Evolutionary conservation across 1,140 invertebrate species (phyloP).

Genomic region (Leptestheria dahalacensis): DNA sequence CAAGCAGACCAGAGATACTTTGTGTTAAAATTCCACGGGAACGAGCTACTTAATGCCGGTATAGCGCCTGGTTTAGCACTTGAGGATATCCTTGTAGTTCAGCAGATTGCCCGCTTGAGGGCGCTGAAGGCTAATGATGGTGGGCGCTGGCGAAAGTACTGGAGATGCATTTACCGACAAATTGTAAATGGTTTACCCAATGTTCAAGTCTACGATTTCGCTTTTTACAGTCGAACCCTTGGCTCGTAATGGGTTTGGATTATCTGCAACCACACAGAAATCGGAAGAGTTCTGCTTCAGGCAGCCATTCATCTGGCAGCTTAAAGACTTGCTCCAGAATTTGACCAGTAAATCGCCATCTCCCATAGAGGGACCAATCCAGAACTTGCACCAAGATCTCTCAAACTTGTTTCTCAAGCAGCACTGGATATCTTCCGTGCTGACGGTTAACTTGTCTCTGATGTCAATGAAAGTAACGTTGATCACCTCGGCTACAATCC

Average conservation of each 20-base stretch:
- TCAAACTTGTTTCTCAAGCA: conserved; percentile 41
- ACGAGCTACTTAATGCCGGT: no score
- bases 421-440: conserved; percentile 53
- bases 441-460: conserved; percentile 44
- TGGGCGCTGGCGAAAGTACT: background rate
- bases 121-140: no score
- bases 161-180: no score
- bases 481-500: conserved; percentile 48
- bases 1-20: no score
- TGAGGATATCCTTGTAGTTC: no score
- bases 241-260: background rate
- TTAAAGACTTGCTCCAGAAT: conserved; percentile 41
- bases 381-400: conserved; percentile 41
- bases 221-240: background rate
- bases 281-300: conserved; percentile 22
- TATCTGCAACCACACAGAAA: conserved; percentile 1
- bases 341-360: conserved; percentile 44
- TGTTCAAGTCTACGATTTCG: background rate
- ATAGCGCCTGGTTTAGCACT: no score
- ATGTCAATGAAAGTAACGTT: conserved; percentile 43
- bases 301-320: conserved; percentile 38
- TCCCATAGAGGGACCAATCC: conserved; percentile 53
- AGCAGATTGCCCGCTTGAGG: no score
- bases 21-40: no score
- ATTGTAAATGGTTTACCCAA: no score